Evolutionary conservation across 2,797 vertebrate species (phyloP), one percentile per base, ranked within the genome.

Genomic region (Sphaeramia orbicularis): DNA sequence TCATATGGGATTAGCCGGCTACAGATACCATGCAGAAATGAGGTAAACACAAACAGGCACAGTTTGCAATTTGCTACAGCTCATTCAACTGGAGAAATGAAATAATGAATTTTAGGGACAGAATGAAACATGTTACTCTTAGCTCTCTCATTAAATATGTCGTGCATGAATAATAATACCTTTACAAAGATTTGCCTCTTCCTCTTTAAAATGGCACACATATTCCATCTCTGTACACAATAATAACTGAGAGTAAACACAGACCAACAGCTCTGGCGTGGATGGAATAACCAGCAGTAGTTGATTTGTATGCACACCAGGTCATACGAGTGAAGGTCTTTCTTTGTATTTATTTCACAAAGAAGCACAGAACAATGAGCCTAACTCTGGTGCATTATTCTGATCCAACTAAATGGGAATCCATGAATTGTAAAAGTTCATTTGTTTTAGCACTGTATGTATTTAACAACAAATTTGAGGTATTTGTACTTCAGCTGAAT

Each of bases 61-160:
- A 35, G 56, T 71, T 61, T 82, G 76, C 65, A 76, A 77, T 86
- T 81, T 67, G 71, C 38, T 49, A 41, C 67, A 49, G 77, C 66
- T 79, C 68, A 82, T 53, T 85, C 72, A 82, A 50, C 78, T 67
- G 79, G 60, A 84, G 76, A 80, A 42, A 11, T 27, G 57, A 66
- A 70, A 74, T 59, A 70, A 86, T 80, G 45, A 61, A 72, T 74
- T 71, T 60, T 35, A 54, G 61, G 66, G 51, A 45, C 48, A 16
- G 48, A 68, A 40, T 52, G 38, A 69, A 59, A 66, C 45, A 37
- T 16, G 13, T 45, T 35, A 16, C 36, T 51, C 7, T 3, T 7
- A 14, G 18, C 49, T 43, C 40, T 54, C 76, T 53, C 49, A 65
- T 56, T 67, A 50, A 79, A 81, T 58, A 55, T 38, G 62, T 64